Evolutionary conservation across 2,888 invertebrate species (phyloP).

Genomic region (Linyphia triangularis): DNA sequence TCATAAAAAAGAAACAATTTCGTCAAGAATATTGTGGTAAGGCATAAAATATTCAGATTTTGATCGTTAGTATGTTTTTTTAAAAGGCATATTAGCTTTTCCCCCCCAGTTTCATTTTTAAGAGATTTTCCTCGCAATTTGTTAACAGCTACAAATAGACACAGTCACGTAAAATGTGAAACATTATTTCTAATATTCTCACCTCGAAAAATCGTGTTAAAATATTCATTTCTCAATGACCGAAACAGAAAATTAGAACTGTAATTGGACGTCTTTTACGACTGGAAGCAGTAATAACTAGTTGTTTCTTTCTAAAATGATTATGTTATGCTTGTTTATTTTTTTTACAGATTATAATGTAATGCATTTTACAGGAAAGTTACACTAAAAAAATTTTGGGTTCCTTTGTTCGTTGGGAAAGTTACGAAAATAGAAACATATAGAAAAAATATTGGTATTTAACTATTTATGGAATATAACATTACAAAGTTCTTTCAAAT

Average conservation of each 20-base stretch:
- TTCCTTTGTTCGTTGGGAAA: too few relatives aligned
- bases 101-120: too few relatives aligned
- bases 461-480: too few relatives aligned
- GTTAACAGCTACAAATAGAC: background rate
- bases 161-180: background rate
- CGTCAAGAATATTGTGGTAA: background rate
- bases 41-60: conserved; percentile 24
- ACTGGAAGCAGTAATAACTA: conserved; percentile 7
- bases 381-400: too few relatives aligned
- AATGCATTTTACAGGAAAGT: background rate
- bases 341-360: background rate
- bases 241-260: background rate
- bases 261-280: background rate
- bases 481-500: too few relatives aligned
- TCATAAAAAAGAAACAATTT: background rate
- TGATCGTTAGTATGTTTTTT: background rate
- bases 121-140: background rate
- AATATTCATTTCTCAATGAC: background rate
- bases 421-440: too few relatives aligned
- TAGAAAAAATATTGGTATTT: too few relatives aligned
- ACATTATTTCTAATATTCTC: background rate
- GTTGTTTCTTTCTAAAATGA: background rate
- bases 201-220: background rate
- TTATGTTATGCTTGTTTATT: background rate
- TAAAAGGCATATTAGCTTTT: conserved; percentile 9